Base-by-base conservation (phyloP, 2,888 invertebrate genomes). In the Euplexia lucipara region DNA sequence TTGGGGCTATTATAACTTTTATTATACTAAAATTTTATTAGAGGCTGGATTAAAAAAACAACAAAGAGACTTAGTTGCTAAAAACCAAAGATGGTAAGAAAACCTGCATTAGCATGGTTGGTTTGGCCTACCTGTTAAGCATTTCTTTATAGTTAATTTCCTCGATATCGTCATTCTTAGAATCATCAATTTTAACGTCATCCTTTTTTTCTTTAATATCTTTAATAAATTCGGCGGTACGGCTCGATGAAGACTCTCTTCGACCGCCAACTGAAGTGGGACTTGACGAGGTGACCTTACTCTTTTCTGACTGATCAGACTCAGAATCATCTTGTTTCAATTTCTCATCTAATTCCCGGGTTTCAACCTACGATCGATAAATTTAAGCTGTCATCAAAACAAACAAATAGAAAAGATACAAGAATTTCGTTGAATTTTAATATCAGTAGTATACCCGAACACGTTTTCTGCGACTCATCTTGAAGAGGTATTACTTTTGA, bases 281-380 rank as follows among this genome's bases (percentile, higher is more conserved):
- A 80, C 97, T 97, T 10, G 96, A 96, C 7, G 95, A 91, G 6
- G 94, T 92, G 22, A 96, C 89, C 85, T 96, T 97, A 64, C 95
- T 96, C 86, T 95, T 96, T 66, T 97, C 97, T 22, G 96, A 96
- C 51, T 96, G 95, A 83, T 97, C 97, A 2, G 96, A 96, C 71
- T 95, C 95, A 79, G 96, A 96, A 84, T 96, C 97, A 70, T 97
- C 97, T 60, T 95, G 90, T 88, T 96, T 96, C 67, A 96, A 94
- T 83, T 97, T 97, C 79, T 97, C 97, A 79, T 97, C 97, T 83
- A 96, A 89, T 90, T 97, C 97, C 83, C 94, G 93, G 86, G 88
- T 92, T 84, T 95, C 95, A 49, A 90, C 91, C 95, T 95, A 79
- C 58, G 83, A 91, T 90, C 89, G 73, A 91, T 90, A 96, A 96